Evolutionary conservation across 1,140 invertebrate species (phyloP), one percentile per base, ranked within the genome.

Genomic region (Tetragnatha versicolor): DNA sequence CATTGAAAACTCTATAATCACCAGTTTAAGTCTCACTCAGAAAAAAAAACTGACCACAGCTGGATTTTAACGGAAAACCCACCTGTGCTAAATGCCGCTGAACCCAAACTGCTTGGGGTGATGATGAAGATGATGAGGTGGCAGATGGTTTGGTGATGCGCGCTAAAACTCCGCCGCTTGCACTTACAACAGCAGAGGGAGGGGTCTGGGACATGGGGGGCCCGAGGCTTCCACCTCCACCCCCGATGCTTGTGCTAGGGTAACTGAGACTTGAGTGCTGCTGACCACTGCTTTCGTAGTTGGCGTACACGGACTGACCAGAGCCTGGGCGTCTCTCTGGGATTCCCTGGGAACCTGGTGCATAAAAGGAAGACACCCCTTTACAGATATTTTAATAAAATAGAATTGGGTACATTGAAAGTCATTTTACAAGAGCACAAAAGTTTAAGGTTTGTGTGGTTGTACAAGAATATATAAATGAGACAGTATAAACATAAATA

Each of bases 261-360:
- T 91, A 89, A 79, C 87, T 89, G 66, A 92, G 84, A 47, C 89
- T 88, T 14, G 88, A 83, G 75, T 84, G 82, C 61, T 84, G 80
- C 66, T 82, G 81, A 51, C 83, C 82, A 58, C 90, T 91, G 7
- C 90, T 88, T 82, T 92, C 91, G 73, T 92, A 92, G 61, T 85
- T 89, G 55, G 88, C 88, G 82, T 92, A 92, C 3, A 91, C 90
- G 81, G 91, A 91, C 84, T 92, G 91, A 17, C 90, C 89, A 76
- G 91, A 92, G 51, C 88, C 89, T 22, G 92, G 91, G 55, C 82
- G 66, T 14, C 82, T 58, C 69, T 82, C 82, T 47, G 61, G 70
- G 1, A 81, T 27, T 2, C 61, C 73, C 61, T 76, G 75, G 45
- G 80, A 79, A 20, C 76, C 80, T 81, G 22, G 1, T n/a, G n/a